Evolutionary conservation across 2,797 vertebrate genomes (phyloP).

Genomic region (Pipistrellus pygmaeus): DNA sequence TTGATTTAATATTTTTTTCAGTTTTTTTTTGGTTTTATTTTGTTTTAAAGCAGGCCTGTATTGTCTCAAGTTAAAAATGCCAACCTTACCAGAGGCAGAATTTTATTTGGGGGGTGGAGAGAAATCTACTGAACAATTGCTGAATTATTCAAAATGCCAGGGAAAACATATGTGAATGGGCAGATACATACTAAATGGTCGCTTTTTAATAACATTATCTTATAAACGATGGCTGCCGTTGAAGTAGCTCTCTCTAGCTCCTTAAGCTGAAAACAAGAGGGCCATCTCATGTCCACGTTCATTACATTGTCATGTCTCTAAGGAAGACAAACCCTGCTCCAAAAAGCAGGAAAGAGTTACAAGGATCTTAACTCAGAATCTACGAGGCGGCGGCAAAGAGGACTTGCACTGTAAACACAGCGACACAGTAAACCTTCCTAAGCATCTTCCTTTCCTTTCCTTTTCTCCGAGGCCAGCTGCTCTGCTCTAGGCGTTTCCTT

Average conservation of each 20-base stretch:
- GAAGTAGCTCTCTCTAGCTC: background rate
- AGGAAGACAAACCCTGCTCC: background rate
- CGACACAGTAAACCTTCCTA: background rate
- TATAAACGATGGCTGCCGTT: background rate
- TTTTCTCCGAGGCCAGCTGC: background rate
- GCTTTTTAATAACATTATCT: background rate
- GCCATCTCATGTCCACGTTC: background rate
- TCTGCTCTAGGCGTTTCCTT: background rate
- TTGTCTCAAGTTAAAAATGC: background rate
- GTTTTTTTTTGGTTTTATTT: no score
- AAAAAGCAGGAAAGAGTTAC: background rate
- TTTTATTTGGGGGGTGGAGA: background rate
- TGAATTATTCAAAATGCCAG: constrained; percentile 4
- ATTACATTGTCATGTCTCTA: background rate
- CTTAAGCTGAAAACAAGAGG: background rate
- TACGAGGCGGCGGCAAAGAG: background rate
- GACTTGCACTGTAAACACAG: background rate
- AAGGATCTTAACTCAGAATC: background rate
- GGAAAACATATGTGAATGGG: background rate
- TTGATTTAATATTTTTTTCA: background rate
- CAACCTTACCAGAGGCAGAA: constrained; percentile 25
- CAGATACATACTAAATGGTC: background rate
- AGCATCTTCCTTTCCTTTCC: background rate
- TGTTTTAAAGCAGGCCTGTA: background rate
- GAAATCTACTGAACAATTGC: background rate